phyloP scores from a whole-genome alignment of 53 echinoderm and acorn worm species.

The Hippasteria phrygiana region DNA sequence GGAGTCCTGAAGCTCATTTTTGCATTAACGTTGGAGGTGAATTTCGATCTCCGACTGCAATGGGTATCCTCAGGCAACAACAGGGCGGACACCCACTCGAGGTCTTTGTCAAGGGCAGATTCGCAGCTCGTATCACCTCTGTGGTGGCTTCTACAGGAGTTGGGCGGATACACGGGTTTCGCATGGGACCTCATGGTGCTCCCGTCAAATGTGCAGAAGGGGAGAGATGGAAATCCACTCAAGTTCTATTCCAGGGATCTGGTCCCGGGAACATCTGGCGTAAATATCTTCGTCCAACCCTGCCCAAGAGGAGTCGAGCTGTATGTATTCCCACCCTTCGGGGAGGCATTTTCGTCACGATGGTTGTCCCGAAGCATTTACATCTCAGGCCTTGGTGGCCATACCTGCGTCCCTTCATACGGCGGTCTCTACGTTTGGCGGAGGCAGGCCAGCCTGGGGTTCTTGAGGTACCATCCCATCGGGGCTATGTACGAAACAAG shows the following conservation, averaged over 20 bases:
- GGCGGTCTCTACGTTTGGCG: background rate
- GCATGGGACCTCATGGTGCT: too few relatives aligned
- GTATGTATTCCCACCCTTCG: constrained; percentile 7
- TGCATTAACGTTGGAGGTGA: too few relatives aligned
- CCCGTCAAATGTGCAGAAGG: too few relatives aligned
- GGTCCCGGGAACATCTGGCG: background rate
- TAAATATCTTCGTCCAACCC: constrained; percentile 9
- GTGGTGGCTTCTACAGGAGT: constrained; percentile 3
- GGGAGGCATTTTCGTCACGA: constrained; percentile 14
- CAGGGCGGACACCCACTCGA: background rate
- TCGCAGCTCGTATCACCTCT: background rate
- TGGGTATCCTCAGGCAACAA: background rate
- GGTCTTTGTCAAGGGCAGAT: background rate
- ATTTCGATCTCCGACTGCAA: too few relatives aligned
- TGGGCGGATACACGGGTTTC: background rate
- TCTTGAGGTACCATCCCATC: background rate
- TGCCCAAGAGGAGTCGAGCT: background rate
- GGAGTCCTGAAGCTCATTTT: too few relatives aligned
- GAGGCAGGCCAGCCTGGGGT: constrained; percentile 25
- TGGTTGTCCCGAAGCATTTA: constrained; percentile 23
- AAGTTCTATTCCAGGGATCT: background rate
- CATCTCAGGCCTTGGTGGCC: constrained; percentile 42
- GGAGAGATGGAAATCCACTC: background rate
- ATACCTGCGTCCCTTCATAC: background rate
- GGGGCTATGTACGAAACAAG: constrained; percentile 15